Conservation (phyloP, 2,113 vertebrate genomes). For the Oostethus manadensis region DNA sequence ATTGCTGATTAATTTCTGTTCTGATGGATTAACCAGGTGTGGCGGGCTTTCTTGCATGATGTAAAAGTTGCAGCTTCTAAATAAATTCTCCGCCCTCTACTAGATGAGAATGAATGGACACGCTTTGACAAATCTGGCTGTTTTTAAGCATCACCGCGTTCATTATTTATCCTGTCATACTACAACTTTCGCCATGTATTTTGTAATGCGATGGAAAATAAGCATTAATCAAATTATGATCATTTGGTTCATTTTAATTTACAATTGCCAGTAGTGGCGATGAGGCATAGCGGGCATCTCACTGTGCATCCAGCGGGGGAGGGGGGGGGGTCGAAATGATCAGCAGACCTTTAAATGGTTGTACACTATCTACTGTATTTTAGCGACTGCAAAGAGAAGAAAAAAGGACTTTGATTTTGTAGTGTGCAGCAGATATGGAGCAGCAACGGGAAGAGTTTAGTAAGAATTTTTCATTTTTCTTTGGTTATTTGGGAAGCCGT, state of each 20-base stretch:
- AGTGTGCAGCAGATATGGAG: background rate
- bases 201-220: background rate
- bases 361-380: constrained; percentile 26
- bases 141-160: background rate
- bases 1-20: constrained; percentile 44
- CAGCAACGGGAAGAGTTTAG: too few relatives aligned
- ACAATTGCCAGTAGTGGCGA: background rate
- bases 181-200: background rate
- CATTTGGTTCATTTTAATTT: background rate
- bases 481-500: too few relatives aligned
- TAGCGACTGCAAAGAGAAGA: constrained; percentile 40
- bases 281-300: constrained; percentile 11
- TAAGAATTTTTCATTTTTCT: background rate
- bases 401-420: background rate
- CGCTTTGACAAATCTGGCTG: background rate
- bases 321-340: constrained; percentile 37
- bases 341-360: constrained; percentile 63
- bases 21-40: constrained; percentile 46
- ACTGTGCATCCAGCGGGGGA: constrained; percentile 43
- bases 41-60: constrained; percentile 24
- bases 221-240: too few relatives aligned
- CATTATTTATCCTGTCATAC: background rate
- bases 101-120: background rate
- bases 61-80: constrained; percentile 21
- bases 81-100: background rate